Evolutionary conservation across 1,140 invertebrate genomes (phyloP), one percentile per base, ranked within the genome.

Genomic region (Sesamia nonagrioides): DNA sequence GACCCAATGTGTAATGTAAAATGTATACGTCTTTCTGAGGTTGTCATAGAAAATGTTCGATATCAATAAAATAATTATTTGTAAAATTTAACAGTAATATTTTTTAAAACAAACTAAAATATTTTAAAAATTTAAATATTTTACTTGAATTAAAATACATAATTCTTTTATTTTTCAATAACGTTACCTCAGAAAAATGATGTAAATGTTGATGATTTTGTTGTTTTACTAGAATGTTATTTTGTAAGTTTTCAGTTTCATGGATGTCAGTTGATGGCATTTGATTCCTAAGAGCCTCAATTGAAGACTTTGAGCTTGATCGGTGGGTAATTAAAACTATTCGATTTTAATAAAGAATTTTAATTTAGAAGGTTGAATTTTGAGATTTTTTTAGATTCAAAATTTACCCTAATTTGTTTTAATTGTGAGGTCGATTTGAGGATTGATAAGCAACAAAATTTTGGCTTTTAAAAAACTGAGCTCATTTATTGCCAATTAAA

Each of bases 401-500:
- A 75, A 7, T 11, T 50, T 42, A 37, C n/a, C 15, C 37, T 42
- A 42, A 21, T 37, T 40, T 6, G 3, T 60, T 60, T 42, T n/a
- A n/a, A n/a, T 66, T 66, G 61, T 71, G 68, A 71, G 48, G 50
- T 71, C 50, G 68, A 54, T 18, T 71, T 42, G 66, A 50, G 13
- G 66, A 15, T 42, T 69, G 66, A 71, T 71, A 1, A 48, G 68
- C 68, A 71, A 71, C 21, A 71, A 37, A 71, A 71, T 52, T 69
- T 71, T 58, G n/a, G 58, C 73, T 63, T 76, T 40, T 50, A 66
- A 76, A 76, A 35, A 37, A 40, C 17, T 48, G 11, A 45, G 61
- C 48, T 75, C 58, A 15, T 66, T 56, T 18, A 11, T 73, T 78
- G 80, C 86, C 82, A 84, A 84, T 84, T 82, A 72, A 58, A 71